Evolutionary conservation across 2,888 invertebrate genomes (phyloP).

Genomic region (Drosophila acutilabella): DNA sequence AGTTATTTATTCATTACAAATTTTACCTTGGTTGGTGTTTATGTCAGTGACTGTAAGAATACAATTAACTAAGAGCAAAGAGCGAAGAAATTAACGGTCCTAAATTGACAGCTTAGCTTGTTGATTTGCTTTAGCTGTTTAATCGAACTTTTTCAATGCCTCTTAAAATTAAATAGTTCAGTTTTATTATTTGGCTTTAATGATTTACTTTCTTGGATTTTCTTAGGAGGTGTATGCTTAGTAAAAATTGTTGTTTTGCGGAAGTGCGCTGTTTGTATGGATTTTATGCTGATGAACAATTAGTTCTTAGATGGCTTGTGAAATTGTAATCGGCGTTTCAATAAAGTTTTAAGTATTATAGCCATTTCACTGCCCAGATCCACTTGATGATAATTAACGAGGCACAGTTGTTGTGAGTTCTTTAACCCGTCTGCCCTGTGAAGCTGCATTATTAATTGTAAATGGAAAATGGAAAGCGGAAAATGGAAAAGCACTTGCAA

Average conservation of each 20-base stretch:
- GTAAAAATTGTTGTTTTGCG: background rate
- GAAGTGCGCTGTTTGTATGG: background rate
- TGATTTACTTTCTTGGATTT: background rate
- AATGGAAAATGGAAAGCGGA: conserved; percentile 18
- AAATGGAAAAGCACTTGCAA: conserved; percentile 45
- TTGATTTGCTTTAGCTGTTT: too few relatives aligned
- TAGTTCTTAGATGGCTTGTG: conserved; percentile 28
- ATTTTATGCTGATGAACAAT: background rate
- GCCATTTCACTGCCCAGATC: conserved; percentile 10
- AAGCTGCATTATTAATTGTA: conserved; percentile 21
- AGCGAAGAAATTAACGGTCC: too few relatives aligned
- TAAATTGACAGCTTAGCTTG: too few relatives aligned
- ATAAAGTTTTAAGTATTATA: conserved; percentile 32
- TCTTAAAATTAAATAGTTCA: too few relatives aligned
- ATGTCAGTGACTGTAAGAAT: too few relatives aligned
- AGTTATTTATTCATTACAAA: too few relatives aligned
- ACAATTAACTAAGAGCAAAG: too few relatives aligned
- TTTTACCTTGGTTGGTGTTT: too few relatives aligned
- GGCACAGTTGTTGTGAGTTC: conserved; percentile 50
- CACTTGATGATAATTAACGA: conserved; percentile 55
- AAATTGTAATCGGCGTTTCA: conserved; percentile 41
- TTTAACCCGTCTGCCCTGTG: conserved; percentile 60
- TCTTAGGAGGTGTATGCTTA: too few relatives aligned
- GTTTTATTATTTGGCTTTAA: background rate
- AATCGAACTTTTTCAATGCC: too few relatives aligned